These are phyloP conservation scores for Ctenodactylus gundi DNA, from an alignment of 2,113 vertebrate genomes.

Conservation along the genomic window DNA sequence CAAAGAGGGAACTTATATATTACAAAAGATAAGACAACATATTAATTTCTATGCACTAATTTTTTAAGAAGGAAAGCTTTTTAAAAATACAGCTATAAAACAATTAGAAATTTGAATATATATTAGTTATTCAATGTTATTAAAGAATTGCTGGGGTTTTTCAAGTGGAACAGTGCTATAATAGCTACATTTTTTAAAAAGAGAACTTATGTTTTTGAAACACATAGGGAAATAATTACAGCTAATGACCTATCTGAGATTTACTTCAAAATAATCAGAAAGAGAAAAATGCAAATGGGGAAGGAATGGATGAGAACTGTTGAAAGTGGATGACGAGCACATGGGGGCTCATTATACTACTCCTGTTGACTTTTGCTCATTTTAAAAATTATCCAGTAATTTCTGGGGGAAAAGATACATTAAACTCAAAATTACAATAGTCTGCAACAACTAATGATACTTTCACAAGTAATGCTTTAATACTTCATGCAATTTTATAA, in stretches of 20 bases:
- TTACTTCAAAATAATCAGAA: neutral
- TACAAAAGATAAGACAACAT: neutral
- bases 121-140: neutral
- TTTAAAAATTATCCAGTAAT: slow-evolving; percentile 19
- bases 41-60: neutral
- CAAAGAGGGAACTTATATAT: neutral
- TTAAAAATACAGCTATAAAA: neutral
- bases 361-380: neutral
- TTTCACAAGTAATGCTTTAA: slow-evolving; percentile 21
- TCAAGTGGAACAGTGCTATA: neutral
- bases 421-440: slow-evolving; percentile 26
- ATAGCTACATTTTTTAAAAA: neutral
- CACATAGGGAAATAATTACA: neutral
- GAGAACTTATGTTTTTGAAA: neutral
- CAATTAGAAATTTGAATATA: neutral
- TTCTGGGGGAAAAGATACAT: neutral
- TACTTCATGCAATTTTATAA: slow-evolving; percentile 10
- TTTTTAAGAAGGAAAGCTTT: neutral
- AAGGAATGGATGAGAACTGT: neutral
- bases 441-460: slow-evolving; percentile 1
- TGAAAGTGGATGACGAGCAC: neutral
- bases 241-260: neutral
- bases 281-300: neutral
- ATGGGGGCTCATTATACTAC: neutral
- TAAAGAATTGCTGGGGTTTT: neutral